Evolutionary conservation across 1,140 invertebrate species (phyloP).

Genomic region (Leucophenga varia): DNA sequence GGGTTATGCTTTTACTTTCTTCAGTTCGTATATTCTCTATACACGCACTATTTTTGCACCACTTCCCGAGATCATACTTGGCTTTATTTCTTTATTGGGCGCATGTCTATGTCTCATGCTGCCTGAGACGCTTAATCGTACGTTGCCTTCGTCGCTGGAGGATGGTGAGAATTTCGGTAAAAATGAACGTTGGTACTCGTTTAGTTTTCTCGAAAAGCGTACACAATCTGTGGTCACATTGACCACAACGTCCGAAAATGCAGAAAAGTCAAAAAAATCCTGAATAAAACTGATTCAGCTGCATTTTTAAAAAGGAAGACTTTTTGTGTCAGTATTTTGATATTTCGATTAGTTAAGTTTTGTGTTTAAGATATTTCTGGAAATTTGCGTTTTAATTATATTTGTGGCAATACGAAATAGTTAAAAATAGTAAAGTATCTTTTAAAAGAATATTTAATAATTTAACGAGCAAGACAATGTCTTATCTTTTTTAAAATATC

Average conservation of each 20-base stretch:
- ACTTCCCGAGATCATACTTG: slow-evolving; percentile 49
- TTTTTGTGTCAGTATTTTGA: too few species aligned
- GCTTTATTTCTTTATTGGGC: slow-evolving; percentile 57
- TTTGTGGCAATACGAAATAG: too few species aligned
- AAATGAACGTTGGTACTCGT: slow-evolving; percentile 55
- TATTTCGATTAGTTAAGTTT: too few species aligned
- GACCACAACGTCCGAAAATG: slow-evolving; percentile 2
- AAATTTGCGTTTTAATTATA: too few species aligned
- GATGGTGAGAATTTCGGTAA: slow-evolving; percentile 66
- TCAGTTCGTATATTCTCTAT: slow-evolving; percentile 58
- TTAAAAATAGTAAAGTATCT: too few species aligned
- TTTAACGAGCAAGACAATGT: too few species aligned
- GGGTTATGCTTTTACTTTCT: slow-evolving; percentile 59
- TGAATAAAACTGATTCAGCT: too few species aligned
- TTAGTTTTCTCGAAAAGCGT: slow-evolving; percentile 40
- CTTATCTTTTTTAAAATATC: too few species aligned
- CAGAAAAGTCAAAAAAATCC: slow-evolving; percentile 14
- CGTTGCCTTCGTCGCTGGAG: slow-evolving; percentile 61
- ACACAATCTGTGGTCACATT: slow-evolving; percentile 31
- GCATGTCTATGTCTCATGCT: slow-evolving; percentile 57
- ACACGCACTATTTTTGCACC: slow-evolving; percentile 54
- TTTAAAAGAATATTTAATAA: too few species aligned
- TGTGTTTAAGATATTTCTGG: too few species aligned
- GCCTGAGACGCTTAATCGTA: slow-evolving; percentile 55
- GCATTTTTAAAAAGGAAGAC: too few species aligned